Evolutionary conservation across 1,140 invertebrate species (phyloP), one percentile per base, ranked within the genome.

Genomic region (Chrysomallon squamiferum): DNA sequence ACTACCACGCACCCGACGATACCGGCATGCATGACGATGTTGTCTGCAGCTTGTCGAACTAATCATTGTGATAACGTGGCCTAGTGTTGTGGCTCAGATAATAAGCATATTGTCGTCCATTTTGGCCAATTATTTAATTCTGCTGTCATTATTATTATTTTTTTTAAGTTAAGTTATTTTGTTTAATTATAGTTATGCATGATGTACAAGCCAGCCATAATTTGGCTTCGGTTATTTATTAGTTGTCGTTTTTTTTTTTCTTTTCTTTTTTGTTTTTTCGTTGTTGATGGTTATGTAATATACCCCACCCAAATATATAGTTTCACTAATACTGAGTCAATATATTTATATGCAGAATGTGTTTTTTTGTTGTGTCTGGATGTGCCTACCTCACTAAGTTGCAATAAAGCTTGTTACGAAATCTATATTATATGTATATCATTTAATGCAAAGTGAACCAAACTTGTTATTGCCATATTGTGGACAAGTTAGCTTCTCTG

Each of bases 361-460:
- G 35, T 38, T 5, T 38, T 38, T 38, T 38, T 5, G 5, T 38
- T 38, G 35, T 38, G 35, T 38, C 35, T 38, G 35, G 35, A 38
- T 38, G 35, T 38, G 35, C 35, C 50, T 54, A 54, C 50, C 50
- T 54, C 50, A 54, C 50, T 54, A 54, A 54, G 50, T 54, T 54
- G 50, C 50, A 54, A 54, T 54, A 54, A 27, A 54, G 50, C 50
- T 54, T 54, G 50, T 54, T 54, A 54, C 50, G 29, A 27, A 54
- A 30, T 54, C 13, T 38, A 38, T 38, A 38, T 38, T 38, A 38
- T 38, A 38, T 38, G 35, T 38, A 38, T 38, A 38, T 38, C 35
- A 38, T 7, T 7, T 38, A 38, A 38, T 38, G 35, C 35, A 38
- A 38, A 38, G 35, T 38, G 35, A 38, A 38, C 35, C 35, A 5